Percentiles rank a stretch among this genome's conserved stretches.
Conservation (phyloP, 2,888 invertebrate species). For the Pegoplata infirma region DNA sequence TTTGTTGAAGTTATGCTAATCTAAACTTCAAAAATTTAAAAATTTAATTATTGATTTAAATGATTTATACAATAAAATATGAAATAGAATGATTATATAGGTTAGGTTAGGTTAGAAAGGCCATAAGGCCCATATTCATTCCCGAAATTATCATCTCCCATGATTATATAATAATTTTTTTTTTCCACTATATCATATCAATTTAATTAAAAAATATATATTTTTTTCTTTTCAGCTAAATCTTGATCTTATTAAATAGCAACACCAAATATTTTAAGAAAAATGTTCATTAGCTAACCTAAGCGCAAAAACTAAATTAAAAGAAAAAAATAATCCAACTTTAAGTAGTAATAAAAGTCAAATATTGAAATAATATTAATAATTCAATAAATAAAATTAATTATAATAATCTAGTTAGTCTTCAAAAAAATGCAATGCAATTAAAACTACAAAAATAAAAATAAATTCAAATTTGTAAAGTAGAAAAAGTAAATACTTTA, state of each 20-base stretch:
- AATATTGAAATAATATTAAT: conserved; percentile 31
- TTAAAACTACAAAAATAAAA: conserved; percentile 64
- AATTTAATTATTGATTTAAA: too few species aligned
- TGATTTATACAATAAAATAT: too few species aligned
- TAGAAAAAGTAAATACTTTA: conserved; percentile 66
- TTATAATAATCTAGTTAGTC: conserved; percentile 62
- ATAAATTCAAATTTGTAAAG: conserved; percentile 34
- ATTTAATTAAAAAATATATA: too few species aligned
- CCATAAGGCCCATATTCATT: too few species aligned
- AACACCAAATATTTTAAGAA: conserved; percentile 64
- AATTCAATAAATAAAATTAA: conserved; percentile 31
- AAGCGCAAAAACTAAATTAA: conserved; percentile 20
- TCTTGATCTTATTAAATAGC: conserved; percentile 61
- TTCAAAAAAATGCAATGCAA: conserved; percentile 32
- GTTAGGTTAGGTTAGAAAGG: too few species aligned
- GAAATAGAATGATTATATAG: too few species aligned
- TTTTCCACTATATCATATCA: not conserved
- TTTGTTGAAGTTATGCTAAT: too few species aligned
- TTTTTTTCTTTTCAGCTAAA: conserved; percentile 66
- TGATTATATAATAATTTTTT: too few species aligned
- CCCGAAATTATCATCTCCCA: too few species aligned
- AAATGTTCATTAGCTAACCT: conserved; percentile 63
- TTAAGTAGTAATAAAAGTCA: conserved; percentile 15
- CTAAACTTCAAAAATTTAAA: too few species aligned
- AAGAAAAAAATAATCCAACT: conserved; percentile 32